Evolutionary conservation across 2,113 vertebrate species (phyloP).

Genomic region (Macheiramphus alcinus): DNA sequence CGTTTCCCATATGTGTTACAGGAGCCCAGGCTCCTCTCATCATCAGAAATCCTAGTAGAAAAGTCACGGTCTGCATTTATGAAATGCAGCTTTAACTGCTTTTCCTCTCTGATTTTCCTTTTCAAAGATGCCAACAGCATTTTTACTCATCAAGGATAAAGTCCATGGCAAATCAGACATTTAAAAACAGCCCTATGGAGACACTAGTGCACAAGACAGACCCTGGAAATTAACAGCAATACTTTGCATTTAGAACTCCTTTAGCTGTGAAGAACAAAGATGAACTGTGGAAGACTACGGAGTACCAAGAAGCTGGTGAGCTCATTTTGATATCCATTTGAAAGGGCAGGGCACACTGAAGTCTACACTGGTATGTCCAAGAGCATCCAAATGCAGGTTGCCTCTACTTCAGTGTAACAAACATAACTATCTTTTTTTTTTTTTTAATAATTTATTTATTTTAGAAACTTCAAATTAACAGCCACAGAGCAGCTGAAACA

Average conservation of each 20-base stretch:
- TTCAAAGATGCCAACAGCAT: not conserved
- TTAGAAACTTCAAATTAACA: not conserved
- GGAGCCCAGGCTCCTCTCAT: not conserved
- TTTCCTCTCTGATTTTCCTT: not conserved
- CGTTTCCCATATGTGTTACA: not conserved
- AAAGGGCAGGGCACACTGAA: not conserved
- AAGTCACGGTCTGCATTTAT: not conserved
- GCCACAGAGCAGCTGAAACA: not conserved
- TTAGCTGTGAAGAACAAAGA: not conserved
- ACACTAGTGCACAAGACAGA: not conserved
- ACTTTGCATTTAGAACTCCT: not conserved
- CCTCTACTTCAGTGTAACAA: not conserved
- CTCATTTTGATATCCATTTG: not conserved
- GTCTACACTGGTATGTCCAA: not conserved
- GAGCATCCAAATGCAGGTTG: not conserved
- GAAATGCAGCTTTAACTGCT: not conserved
- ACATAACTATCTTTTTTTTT: rapidly evolving
- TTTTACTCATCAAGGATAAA: not conserved
- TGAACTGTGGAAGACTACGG: not conserved
- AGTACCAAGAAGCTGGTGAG: not conserved
- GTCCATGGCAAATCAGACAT: not conserved
- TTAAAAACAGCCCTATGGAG: not conserved
- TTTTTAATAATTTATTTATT: not conserved
- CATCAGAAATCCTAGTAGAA: not conserved
- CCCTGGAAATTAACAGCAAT: not conserved